Percentiles rank a stretch among this genome's conserved stretches.
Conservation (phyloP, 2,113 vertebrate species). For the Eira barbara region DNA sequence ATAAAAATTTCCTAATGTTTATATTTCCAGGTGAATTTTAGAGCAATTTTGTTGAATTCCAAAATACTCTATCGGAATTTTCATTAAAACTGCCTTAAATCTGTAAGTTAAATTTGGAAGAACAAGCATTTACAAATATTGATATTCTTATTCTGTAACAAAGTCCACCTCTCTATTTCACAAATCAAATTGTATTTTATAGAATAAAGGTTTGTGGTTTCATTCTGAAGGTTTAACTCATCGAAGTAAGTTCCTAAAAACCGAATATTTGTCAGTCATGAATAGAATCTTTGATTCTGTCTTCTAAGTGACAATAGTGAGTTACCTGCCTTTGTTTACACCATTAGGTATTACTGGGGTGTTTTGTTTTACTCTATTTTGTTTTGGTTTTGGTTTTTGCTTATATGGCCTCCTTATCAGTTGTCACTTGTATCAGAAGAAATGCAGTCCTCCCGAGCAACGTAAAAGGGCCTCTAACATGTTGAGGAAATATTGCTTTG, state of each 20-base stretch:
- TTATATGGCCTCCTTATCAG: neutral
- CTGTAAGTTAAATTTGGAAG: neutral
- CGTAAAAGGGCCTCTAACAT: neutral
- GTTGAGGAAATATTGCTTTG: neutral
- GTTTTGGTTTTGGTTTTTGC: neutral
- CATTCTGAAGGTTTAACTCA: neutral
- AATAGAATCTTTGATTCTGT: neutral
- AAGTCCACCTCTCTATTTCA: neutral
- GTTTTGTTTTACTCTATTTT: neutral
- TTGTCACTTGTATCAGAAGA: neutral
- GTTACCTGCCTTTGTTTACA: neutral
- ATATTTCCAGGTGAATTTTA: conserved; percentile 2
- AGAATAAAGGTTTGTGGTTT: neutral
- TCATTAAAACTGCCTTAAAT: neutral
- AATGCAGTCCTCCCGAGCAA: neutral
- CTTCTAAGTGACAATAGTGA: neutral
- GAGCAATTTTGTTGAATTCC: neutral
- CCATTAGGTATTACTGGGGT: neutral
- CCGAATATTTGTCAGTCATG: neutral
- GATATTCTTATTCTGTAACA: neutral
- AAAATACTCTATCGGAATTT: neutral
- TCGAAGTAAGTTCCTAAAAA: neutral
- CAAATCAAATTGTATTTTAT: conserved; percentile 10
- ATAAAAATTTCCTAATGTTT: neutral
- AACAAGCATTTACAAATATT: neutral